These are phyloP conservation scores for Leucosticte australis DNA, from an alignment of 2,113 vertebrate species.

Conservation along the genomic window DNA sequence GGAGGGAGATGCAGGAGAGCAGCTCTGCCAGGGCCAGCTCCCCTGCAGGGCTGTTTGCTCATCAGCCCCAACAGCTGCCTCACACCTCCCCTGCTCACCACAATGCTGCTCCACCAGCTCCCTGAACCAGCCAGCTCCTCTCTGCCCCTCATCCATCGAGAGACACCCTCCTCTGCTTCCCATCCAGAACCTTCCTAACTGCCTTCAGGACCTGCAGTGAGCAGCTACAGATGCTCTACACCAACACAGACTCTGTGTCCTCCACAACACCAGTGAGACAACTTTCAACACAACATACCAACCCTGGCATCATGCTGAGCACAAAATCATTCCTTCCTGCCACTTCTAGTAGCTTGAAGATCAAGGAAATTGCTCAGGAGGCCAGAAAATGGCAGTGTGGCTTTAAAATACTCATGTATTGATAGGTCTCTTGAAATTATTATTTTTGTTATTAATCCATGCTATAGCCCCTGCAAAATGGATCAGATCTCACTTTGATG, in stretches of 20 bases:
- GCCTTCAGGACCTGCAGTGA: not conserved
- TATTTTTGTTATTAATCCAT: not conserved
- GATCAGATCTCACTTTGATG: not conserved
- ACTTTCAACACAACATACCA: not conserved
- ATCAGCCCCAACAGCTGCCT: not conserved
- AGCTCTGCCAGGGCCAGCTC: not conserved
- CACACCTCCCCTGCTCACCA: not conserved
- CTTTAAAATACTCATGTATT: not conserved
- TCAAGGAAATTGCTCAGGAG: not conserved
- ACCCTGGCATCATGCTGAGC: not conserved
- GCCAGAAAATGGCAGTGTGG: not conserved
- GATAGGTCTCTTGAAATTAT: not conserved
- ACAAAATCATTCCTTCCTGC: not conserved
- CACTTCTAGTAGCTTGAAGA: not conserved
- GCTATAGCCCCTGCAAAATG: not conserved
- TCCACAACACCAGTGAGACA: not conserved
- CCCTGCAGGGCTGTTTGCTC: not conserved
- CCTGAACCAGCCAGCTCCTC: not conserved
- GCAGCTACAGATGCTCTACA: accelerated
- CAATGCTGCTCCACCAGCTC: not conserved
- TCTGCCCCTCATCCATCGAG: accelerated
- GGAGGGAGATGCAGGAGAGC: not conserved
- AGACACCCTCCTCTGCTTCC: not conserved
- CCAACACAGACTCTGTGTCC: accelerated
- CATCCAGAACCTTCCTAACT: accelerated